phyloP scores from a whole-genome alignment of 2,113 vertebrate species.

The Megaceryle maxima region DNA sequence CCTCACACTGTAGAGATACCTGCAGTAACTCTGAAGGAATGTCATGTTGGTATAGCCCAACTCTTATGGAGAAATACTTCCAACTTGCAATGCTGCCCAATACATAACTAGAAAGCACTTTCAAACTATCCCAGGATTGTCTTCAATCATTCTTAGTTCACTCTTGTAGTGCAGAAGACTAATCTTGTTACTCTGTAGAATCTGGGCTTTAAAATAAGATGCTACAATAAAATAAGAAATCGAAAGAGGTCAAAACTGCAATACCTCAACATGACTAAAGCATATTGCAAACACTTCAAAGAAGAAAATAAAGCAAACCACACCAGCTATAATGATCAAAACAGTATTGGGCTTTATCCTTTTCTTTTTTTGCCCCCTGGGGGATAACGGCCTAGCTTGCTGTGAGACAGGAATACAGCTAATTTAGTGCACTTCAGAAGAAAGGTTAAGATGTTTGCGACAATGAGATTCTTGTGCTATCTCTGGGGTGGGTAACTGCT shows the following conservation, averaged over 20 bases:
- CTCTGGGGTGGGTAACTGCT: too few species aligned
- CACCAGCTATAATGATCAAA: not conserved
- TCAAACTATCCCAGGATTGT: constrained; percentile 21
- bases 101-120: constrained; percentile 32
- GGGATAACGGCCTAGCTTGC: too few species aligned
- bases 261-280: constrained; percentile 36
- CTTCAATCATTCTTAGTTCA: constrained; percentile 43
- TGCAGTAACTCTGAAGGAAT: constrained; percentile 16
- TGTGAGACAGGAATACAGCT: too few species aligned
- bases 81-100: not conserved
- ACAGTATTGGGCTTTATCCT: not conserved
- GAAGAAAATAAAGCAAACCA: not conserved
- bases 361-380: not conserved
- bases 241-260: constrained; percentile 2
- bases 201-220: constrained; percentile 40
- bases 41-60: not conserved
- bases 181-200: constrained; percentile 37
- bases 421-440: too few species aligned
- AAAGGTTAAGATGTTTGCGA: too few species aligned
- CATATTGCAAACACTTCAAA: not conserved
- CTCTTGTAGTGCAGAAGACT: not conserved
- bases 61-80: constrained; percentile 12
- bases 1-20: not conserved
- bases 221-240: constrained; percentile 40
- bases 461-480: too few species aligned